Conservation (phyloP, 2,888 invertebrate species). For the Leptura quadrifasciata region DNA sequence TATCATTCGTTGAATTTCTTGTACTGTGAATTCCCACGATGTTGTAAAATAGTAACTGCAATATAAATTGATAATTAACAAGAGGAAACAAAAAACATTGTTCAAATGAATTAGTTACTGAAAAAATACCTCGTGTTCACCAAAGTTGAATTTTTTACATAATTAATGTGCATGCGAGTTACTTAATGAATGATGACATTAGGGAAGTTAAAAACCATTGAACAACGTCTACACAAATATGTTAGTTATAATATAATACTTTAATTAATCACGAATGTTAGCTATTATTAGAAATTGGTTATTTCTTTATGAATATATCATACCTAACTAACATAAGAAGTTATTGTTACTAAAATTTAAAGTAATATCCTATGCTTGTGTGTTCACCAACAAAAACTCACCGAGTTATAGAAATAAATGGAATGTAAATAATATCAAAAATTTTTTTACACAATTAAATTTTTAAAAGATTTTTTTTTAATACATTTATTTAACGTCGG, state of each 20-base stretch:
- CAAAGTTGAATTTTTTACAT: constrained; percentile 6
- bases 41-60: not conserved
- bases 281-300: too few species aligned
- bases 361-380: too few species aligned
- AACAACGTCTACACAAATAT: not conserved
- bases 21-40: not conserved
- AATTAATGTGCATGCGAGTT: not conserved
- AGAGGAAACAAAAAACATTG: constrained; percentile 6
- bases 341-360: too few species aligned
- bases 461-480: too few species aligned
- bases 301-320: too few species aligned
- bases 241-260: not conserved
- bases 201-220: not conserved
- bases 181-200: not conserved
- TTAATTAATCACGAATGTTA: too few species aligned
- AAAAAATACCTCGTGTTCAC: constrained; percentile 17
- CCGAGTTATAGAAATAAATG: too few species aligned
- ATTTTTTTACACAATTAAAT: too few species aligned
- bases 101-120: not conserved
- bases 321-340: too few species aligned
- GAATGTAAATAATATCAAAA: too few species aligned
- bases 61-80: not conserved
- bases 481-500: too few species aligned
- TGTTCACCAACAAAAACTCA: too few species aligned
- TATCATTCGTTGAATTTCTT: not conserved